phyloP scores from a whole-genome alignment of 1,140 invertebrate genomes.

The Catajapyx aquilonaris region DNA sequence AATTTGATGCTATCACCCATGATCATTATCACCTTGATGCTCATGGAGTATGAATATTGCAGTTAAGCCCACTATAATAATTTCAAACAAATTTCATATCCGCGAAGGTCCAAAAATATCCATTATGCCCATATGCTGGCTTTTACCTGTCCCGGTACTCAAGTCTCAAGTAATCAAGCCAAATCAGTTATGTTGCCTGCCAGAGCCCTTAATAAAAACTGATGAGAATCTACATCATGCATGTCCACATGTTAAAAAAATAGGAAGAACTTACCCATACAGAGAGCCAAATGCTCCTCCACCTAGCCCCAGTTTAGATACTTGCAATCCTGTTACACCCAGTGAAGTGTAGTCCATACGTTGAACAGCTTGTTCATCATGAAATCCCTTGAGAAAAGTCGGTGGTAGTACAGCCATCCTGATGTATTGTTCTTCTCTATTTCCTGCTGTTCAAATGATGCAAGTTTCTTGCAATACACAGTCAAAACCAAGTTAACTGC shows the following conservation, averaged over 20 bases:
- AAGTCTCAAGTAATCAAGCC: slow-evolving; percentile 7
- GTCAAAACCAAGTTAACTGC: too few species aligned
- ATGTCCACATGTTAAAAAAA: slow-evolving; percentile 3
- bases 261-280: slow-evolving; percentile 18
- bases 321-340: slow-evolving; percentile 31
- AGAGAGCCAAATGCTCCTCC: slow-evolving; percentile 22
- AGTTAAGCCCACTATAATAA: too few species aligned
- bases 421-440: not conserved
- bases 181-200: slow-evolving; percentile 19
- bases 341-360: slow-evolving; percentile 23
- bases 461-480: too few species aligned
- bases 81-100: too few species aligned
- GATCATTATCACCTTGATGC: too few species aligned
- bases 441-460: not conserved
- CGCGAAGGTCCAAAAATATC: slow-evolving; percentile 5
- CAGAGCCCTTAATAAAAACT: slow-evolving; percentile 13
- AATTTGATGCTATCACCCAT: too few species aligned
- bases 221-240: not conserved
- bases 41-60: too few species aligned
- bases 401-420: slow-evolving; percentile 18
- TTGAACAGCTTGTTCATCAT: slow-evolving; percentile 26
- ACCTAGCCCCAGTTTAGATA: slow-evolving; percentile 37
- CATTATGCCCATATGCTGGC: not conserved
- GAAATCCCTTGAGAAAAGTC: slow-evolving; percentile 33
- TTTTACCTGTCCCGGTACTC: slow-evolving; percentile 8